Evolutionary conservation across 2,113 vertebrate genomes (phyloP).

Genomic region (Otus sunia): DNA sequence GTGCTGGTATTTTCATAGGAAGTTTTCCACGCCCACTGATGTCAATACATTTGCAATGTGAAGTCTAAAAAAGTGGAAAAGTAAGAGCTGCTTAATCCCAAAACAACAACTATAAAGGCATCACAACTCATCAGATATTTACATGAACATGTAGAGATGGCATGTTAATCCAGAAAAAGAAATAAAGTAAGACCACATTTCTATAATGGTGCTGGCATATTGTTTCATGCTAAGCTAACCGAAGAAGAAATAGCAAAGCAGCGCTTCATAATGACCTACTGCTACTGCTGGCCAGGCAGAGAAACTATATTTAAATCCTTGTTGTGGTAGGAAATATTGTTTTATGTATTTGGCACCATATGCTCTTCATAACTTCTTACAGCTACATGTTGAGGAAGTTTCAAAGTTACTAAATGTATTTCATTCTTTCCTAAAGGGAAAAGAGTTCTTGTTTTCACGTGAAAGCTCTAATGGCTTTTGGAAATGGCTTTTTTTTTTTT

Average conservation of each 20-base stretch:
- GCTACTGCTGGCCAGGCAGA: conserved; percentile 49
- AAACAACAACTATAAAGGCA: neutral
- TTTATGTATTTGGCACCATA: conserved; percentile 57
- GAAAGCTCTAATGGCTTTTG: conserved; percentile 34
- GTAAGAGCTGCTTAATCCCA: neutral
- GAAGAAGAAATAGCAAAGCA: conserved; percentile 37
- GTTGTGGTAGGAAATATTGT: conserved; percentile 46
- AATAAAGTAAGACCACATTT: neutral
- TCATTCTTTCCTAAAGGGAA: conserved; percentile 27
- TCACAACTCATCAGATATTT: neutral
- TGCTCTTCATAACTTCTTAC: conserved; percentile 37
- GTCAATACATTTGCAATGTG: neutral
- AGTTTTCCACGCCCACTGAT: neutral
- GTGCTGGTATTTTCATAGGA: neutral
- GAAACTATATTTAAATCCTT: conserved; percentile 45
- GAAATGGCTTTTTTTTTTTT: neutral
- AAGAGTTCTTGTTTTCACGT: conserved; percentile 1
- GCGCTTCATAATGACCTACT: conserved; percentile 35
- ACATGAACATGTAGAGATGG: neutral
- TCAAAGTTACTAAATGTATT: conserved; percentile 41
- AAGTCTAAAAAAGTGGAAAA: neutral
- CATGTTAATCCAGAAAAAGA: neutral
- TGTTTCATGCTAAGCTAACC: neutral
- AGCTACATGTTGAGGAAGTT: conserved; percentile 41
- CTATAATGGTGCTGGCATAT: neutral